These are phyloP conservation scores for Todiramphus saurophagus DNA, from an alignment of 2,113 vertebrate species.

Conservation along the genomic window DNA sequence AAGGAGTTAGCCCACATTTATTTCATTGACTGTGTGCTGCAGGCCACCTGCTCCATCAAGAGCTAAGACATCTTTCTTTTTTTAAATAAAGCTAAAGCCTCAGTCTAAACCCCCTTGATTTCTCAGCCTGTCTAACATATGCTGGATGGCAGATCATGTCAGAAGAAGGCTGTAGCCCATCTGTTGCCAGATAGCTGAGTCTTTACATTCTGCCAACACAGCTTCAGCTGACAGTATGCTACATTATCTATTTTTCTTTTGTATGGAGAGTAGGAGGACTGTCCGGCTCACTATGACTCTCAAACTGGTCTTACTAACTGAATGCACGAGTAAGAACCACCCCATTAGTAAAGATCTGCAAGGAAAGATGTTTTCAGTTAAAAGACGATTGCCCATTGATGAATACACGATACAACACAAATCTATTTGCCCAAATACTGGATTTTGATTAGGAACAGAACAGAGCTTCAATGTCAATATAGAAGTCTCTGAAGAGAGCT, in stretches of 20 bases:
- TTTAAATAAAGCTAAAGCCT: slow-evolving; percentile 41
- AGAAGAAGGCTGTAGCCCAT: slow-evolving; percentile 63
- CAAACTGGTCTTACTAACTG: not conserved
- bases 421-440: not conserved
- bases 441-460: not conserved
- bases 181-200: slow-evolving; percentile 54
- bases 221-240: slow-evolving; percentile 49
- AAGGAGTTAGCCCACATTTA: not conserved
- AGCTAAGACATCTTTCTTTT: slow-evolving; percentile 21
- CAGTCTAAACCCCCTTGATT: slow-evolving; percentile 43
- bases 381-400: not conserved
- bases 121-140: slow-evolving; percentile 59
- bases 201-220: slow-evolving; percentile 57
- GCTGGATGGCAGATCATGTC: slow-evolving; percentile 66
- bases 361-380: not conserved
- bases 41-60: not conserved
- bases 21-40: not conserved
- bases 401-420: not conserved
- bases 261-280: not conserved
- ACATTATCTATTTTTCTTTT: not conserved
- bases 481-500: not conserved
- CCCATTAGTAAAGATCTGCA: not conserved
- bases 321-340: not conserved
- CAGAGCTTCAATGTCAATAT: not conserved
- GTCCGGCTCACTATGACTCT: not conserved